Conservation (phyloP, 2,888 invertebrate genomes). For the Gymnoscelis rufifasciata region DNA sequence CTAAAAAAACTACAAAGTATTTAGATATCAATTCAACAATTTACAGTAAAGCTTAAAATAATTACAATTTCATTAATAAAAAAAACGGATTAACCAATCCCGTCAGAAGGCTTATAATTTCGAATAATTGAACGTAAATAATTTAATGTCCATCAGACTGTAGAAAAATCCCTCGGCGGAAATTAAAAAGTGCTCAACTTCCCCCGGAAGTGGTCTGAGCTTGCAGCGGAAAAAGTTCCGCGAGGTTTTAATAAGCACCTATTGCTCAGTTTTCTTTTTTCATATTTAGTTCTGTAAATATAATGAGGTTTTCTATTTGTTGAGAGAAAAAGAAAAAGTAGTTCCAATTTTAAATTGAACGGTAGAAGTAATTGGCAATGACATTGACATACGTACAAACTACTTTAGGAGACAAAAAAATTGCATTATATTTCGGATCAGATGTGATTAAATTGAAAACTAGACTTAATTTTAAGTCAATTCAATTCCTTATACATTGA, state of each 20-base stretch:
- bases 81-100: conserved; percentile 39
- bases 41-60: background rate
- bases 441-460: no score
- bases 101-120: conserved; percentile 56
- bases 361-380: no score
- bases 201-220: conserved; percentile 60
- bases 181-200: conserved; percentile 72
- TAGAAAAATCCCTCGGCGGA: conserved; percentile 74
- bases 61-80: conserved; percentile 25
- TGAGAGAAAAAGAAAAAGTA: no score
- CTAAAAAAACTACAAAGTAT: no score
- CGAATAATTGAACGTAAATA: conserved; percentile 76
- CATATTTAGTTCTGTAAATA: background rate
- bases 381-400: no score
- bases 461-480: no score
- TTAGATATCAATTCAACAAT: no score
- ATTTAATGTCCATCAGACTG: conserved; percentile 65
- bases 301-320: no score
- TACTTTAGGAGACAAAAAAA: no score
- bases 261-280: background rate
- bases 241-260: conserved; percentile 19
- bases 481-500: no score
- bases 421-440: no score
- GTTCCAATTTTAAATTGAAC: no score
- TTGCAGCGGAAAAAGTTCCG: conserved; percentile 64